These are phyloP conservation scores for Penaeus japonicus DNA, from an alignment of 1,140 invertebrate genomes.

Conservation along the genomic window DNA sequence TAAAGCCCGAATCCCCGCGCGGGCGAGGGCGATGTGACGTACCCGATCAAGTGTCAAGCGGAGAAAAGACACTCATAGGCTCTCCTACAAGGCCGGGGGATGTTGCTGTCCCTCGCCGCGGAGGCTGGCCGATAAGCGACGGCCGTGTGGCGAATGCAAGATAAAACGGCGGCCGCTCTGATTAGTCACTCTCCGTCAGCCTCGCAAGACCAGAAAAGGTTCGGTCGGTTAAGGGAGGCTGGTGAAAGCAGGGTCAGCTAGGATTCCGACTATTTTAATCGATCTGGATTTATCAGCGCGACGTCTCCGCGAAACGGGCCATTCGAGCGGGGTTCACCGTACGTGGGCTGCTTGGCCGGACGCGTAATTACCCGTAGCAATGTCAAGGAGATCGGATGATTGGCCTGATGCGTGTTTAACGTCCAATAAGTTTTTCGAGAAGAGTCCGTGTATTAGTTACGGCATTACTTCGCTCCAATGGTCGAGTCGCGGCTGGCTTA, in stretches of 20 bases:
- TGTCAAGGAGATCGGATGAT: conserved; percentile 40
- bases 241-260: too few species aligned
- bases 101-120: too few species aligned
- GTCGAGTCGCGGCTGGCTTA: conserved; percentile 24
- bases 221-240: too few species aligned
- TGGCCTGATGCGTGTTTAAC: conserved; percentile 40
- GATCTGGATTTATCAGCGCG: not conserved
- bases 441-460: conserved; percentile 44
- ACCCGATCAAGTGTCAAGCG: not conserved
- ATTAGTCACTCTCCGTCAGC: too few species aligned
- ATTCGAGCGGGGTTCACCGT: not conserved
- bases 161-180: too few species aligned
- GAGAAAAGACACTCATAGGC: too few species aligned
- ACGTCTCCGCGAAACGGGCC: not conserved
- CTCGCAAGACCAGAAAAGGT: too few species aligned
- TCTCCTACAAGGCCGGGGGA: too few species aligned
- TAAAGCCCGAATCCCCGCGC: not conserved
- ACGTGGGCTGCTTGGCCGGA: not conserved
- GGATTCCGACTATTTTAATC: too few species aligned
- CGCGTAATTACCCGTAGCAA: conserved; percentile 36
- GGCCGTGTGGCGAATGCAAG: too few species aligned
- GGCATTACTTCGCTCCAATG: conserved; percentile 45
- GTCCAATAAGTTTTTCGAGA: conserved; percentile 49
- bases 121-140: too few species aligned
- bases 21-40: not conserved